These are phyloP conservation scores for Cirrhinus mrigala DNA, from an alignment of 2,797 vertebrate genomes.

Conservation along the genomic window DNA sequence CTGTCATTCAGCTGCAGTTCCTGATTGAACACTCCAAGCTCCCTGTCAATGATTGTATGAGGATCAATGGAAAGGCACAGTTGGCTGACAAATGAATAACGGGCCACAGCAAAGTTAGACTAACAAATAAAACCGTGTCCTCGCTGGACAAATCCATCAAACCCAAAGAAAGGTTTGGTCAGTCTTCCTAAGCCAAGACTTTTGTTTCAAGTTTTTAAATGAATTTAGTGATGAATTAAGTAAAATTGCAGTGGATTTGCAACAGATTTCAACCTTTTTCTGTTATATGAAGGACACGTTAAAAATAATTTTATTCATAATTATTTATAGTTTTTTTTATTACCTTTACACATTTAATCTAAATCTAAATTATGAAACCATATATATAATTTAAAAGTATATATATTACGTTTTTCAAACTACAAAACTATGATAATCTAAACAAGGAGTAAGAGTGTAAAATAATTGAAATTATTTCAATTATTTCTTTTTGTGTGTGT, in stretches of 20 bases:
- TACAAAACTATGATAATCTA: too few species aligned
- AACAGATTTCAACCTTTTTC: not conserved
- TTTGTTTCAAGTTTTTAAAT: not conserved
- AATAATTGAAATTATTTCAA: too few species aligned
- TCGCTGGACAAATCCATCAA: constrained; percentile 41
- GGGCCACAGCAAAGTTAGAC: constrained; percentile 41
- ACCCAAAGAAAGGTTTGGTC: not conserved
- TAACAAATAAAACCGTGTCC: constrained; percentile 22
- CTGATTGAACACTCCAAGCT: constrained; percentile 63
- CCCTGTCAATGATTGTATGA: constrained; percentile 77
- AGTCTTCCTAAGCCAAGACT: not conserved
- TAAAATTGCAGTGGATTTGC: not conserved
- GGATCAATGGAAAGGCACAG: constrained; percentile 70
- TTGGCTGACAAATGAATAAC: constrained; percentile 53
- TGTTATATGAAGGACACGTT: not conserved
- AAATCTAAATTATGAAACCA: too few species aligned
- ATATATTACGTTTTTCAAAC: too few species aligned
- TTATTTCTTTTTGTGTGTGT: too few species aligned
- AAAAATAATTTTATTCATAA: not conserved
- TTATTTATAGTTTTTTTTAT: not conserved
- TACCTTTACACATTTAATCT: too few species aligned
- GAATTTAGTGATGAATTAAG: not conserved
- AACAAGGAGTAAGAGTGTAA: too few species aligned
- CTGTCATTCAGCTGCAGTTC: constrained; percentile 70
- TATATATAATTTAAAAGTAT: too few species aligned